phyloP scores from a whole-genome alignment of 2,113 vertebrate species.

The Mohoua ochrocephala region DNA sequence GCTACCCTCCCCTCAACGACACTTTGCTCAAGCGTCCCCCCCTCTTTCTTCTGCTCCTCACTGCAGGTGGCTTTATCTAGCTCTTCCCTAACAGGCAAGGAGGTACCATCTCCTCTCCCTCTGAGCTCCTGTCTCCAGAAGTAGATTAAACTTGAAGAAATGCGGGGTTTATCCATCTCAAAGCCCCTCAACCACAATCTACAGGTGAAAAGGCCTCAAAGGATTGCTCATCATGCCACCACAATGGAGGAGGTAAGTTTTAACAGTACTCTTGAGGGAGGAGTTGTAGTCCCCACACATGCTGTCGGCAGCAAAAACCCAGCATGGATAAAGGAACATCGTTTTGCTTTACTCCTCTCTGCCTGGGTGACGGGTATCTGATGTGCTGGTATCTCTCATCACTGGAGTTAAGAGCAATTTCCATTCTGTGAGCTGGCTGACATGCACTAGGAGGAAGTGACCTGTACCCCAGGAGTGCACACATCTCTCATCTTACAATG shows the following conservation, averaged over 20 bases:
- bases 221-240: background rate
- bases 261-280: background rate
- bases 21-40: background rate
- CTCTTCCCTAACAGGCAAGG: background rate
- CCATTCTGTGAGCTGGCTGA: background rate
- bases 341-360: background rate
- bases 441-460: background rate
- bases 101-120: background rate
- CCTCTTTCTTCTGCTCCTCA: background rate
- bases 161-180: background rate
- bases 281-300: background rate
- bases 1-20: fast-evolving
- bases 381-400: background rate
- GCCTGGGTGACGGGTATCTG: background rate
- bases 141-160: background rate
- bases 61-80: background rate
- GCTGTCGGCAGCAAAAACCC: background rate
- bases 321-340: background rate
- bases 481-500: background rate
- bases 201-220: background rate
- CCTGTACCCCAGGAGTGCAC: background rate
- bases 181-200: background rate
- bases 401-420: background rate
- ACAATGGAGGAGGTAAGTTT: background rate
- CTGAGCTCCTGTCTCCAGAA: background rate